Evolutionary conservation across 1,140 invertebrate genomes (phyloP).

Genomic region (Oncopeltus fasciatus): DNA sequence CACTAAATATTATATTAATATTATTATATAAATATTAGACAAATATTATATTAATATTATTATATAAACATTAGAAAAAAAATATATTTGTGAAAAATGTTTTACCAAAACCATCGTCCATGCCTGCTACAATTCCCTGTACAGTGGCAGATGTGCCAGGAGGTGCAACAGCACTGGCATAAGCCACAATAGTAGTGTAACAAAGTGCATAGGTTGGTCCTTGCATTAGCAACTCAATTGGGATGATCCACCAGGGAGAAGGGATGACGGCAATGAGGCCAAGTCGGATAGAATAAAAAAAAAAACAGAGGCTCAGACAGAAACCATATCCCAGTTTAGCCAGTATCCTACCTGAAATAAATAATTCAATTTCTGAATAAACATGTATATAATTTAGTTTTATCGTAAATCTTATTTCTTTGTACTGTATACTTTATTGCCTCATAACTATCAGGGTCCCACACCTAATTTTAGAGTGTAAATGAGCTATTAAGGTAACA

Average conservation of each 20-base stretch:
- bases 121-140: constrained; percentile 65
- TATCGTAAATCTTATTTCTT: no score
- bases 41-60: no score
- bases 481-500: no score
- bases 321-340: constrained; percentile 53
- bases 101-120: constrained; percentile 63
- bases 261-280: constrained; percentile 50
- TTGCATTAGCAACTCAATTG: constrained; percentile 53
- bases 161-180: constrained; percentile 56
- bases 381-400: no score
- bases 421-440: no score
- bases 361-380: no score
- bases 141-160: constrained; percentile 64
- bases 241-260: constrained; percentile 56
- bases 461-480: no score
- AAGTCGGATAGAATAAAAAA: constrained; percentile 50
- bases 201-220: constrained; percentile 64
- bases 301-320: constrained; percentile 53
- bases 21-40: not conserved
- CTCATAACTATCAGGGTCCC: no score
- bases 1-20: not conserved
- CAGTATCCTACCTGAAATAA: constrained; percentile 50
- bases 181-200: constrained; percentile 61
- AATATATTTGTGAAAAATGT: not conserved
- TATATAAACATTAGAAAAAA: no score